These are phyloP conservation scores for Chalcosyrphus nemorum DNA, from an alignment of 2,888 invertebrate species.

Conservation along the genomic window DNA sequence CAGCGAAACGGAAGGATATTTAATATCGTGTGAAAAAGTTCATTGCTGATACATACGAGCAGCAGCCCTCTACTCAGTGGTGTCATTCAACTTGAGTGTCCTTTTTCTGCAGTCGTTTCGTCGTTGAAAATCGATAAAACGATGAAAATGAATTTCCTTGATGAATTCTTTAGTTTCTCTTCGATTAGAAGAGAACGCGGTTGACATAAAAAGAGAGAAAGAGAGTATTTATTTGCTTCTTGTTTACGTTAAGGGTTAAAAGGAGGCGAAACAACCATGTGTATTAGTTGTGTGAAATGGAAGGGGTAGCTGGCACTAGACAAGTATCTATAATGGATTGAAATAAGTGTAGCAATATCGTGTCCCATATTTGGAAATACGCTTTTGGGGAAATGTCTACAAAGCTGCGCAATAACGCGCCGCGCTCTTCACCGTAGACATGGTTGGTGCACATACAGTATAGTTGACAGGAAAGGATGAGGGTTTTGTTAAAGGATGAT, in stretches of 20 bases:
- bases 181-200: slow-evolving; percentile 25
- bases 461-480: background rate
- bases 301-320: slow-evolving; percentile 9
- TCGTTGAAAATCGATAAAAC: slow-evolving; percentile 60
- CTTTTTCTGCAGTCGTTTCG: slow-evolving; percentile 49
- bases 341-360: slow-evolving; percentile 24
- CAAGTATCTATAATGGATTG: slow-evolving; percentile 4
- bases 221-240: slow-evolving; percentile 18
- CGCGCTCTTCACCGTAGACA: slow-evolving; percentile 9
- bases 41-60: slow-evolving; percentile 9
- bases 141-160: slow-evolving; percentile 52
- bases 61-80: slow-evolving; percentile 18
- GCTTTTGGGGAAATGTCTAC: slow-evolving; percentile 12
- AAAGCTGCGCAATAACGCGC: slow-evolving; percentile 63
- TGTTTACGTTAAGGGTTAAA: slow-evolving; percentile 52
- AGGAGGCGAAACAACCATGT: slow-evolving; percentile 6
- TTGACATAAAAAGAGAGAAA: slow-evolving; percentile 14
- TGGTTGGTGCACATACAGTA: slow-evolving; percentile 8
- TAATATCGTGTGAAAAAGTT: slow-evolving; percentile 12
- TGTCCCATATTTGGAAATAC: slow-evolving; percentile 22
- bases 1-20: background rate
- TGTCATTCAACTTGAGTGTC: slow-evolving; percentile 71
- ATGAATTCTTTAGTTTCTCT: slow-evolving; percentile 22
- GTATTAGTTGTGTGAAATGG: background rate
- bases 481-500: too few species aligned